Percentiles rank a stretch among this genome's conserved stretches.
Conservation (phyloP, 2,888 invertebrate genomes). For the Terebella lapidaria region DNA sequence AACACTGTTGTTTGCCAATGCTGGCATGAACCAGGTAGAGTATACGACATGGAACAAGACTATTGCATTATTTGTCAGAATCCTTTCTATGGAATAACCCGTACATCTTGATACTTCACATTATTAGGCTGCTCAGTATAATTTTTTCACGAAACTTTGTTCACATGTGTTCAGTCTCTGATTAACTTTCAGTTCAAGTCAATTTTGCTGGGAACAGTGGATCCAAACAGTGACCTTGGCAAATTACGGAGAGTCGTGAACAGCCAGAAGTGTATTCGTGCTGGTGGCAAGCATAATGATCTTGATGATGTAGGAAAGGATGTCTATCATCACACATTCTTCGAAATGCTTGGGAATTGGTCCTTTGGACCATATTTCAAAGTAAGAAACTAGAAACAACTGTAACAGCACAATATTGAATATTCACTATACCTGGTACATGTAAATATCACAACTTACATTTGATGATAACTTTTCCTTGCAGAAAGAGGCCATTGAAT, state of each 20-base stretch:
- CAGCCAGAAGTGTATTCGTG: constrained; percentile 97
- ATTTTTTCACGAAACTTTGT: too few relatives aligned
- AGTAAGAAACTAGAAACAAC: constrained; percentile 56
- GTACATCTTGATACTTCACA: background rate
- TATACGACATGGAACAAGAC: background rate
- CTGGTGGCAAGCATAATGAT: constrained; percentile 99
- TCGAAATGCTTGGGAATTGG: constrained; percentile 99
- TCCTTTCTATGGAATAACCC: too few relatives aligned
- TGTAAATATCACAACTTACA: too few relatives aligned
- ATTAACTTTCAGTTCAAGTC: constrained; percentile 94
- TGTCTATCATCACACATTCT: constrained; percentile 99
- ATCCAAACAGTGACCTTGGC: constrained; percentile 93
- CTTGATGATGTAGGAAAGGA: constrained; percentile 99
- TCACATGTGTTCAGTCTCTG: too few relatives aligned
- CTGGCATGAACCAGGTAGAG: constrained; percentile 98
- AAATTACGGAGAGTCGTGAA: constrained; percentile 82
- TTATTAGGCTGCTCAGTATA: too few relatives aligned
- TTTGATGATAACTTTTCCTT: too few relatives aligned
- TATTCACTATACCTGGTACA: too few relatives aligned
- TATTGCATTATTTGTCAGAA: background rate
- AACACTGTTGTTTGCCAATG: constrained; percentile 94
- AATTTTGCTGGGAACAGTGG: constrained; percentile 91
- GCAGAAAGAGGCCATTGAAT: constrained; percentile 84
- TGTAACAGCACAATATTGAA: too few relatives aligned
- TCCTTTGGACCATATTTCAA: constrained; percentile 99